These are phyloP conservation scores for Zaprionus bogoriensis DNA, from an alignment of 2,888 invertebrate species.

Conservation along the genomic window DNA sequence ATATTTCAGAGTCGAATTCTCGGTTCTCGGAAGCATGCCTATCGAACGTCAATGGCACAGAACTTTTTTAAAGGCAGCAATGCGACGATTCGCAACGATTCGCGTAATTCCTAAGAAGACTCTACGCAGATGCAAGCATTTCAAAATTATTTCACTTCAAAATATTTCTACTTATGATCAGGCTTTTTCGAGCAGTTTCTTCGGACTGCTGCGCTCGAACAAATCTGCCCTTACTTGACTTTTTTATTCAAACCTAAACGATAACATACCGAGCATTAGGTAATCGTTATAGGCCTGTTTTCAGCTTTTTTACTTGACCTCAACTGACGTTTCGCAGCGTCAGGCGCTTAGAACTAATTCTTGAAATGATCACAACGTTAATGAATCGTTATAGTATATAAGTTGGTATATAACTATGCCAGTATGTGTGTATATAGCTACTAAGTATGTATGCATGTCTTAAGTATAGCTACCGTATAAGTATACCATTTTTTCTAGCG, in stretches of 20 bases:
- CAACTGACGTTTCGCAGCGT: conserved; percentile 24
- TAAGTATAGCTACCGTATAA: conserved; percentile 41
- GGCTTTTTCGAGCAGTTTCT: conserved; percentile 25
- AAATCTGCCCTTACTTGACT: conserved; percentile 8
- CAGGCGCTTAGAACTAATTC: conserved; percentile 64
- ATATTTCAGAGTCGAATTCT: conserved; percentile 14
- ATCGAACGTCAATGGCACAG: not conserved
- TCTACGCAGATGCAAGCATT: not conserved
- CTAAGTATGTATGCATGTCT: conserved; percentile 23
- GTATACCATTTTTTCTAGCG: conserved; percentile 37
- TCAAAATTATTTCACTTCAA: too few species aligned
- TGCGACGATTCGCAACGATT: too few species aligned
- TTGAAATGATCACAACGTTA: conserved; percentile 81
- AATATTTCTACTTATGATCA: conserved; percentile 16
- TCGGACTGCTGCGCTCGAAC: conserved; percentile 35
- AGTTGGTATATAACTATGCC: conserved; percentile 11
- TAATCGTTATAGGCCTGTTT: conserved; percentile 16
- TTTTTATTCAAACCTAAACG: not conserved
- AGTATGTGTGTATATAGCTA: conserved; percentile 35
- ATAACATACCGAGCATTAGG: not conserved
- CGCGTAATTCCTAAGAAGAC: not conserved
- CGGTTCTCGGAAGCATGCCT: not conserved
- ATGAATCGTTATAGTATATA: conserved; percentile 54
- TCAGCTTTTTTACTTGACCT: conserved; percentile 46
- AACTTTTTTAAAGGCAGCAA: conserved; percentile 44